Evolutionary conservation across 2,888 invertebrate genomes (phyloP).

Genomic region (Malachius bipustulatus): DNA sequence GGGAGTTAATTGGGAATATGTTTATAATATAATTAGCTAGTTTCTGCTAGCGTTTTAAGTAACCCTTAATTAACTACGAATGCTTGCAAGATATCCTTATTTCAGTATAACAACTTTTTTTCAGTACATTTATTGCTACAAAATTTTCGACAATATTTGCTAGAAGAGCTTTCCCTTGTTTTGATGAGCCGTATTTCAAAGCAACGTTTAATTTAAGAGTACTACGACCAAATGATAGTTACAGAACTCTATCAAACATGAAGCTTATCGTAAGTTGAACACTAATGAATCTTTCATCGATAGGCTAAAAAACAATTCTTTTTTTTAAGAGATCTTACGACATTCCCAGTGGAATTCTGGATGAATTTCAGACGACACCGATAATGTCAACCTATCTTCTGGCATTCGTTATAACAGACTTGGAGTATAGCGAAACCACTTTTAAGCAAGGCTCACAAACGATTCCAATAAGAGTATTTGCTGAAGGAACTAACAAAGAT

Average conservation of each 20-base stretch:
- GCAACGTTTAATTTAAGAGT: conserved; percentile 22
- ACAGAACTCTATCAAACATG: conserved; percentile 26
- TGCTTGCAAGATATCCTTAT: too few relatives aligned
- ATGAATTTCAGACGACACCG: conserved; percentile 22
- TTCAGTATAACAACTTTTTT: too few relatives aligned
- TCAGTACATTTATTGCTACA: conserved; percentile 21
- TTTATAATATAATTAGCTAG: too few relatives aligned
- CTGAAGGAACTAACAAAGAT: conserved; percentile 16
- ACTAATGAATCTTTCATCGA: background rate
- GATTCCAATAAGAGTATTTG: conserved; percentile 21
- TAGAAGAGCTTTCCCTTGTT: conserved; percentile 25
- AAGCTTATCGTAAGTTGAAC: conserved; percentile 22
- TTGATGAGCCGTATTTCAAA: conserved; percentile 27
- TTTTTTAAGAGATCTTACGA: conserved; percentile 18
- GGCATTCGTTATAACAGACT: conserved; percentile 22
- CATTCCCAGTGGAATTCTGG: conserved; percentile 18
- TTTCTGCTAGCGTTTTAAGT: too few relatives aligned
- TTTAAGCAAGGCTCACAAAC: conserved; percentile 16
- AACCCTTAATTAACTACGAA: too few relatives aligned
- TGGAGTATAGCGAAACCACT: conserved; percentile 5
- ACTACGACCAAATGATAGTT: conserved; percentile 22
- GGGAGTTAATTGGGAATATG: too few relatives aligned
- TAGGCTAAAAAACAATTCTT: background rate
- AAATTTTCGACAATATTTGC: conserved; percentile 24
- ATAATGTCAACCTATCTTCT: conserved; percentile 26